These are phyloP conservation scores for Bombylius discolor DNA, from an alignment of 2,888 invertebrate genomes.

Conservation along the genomic window DNA sequence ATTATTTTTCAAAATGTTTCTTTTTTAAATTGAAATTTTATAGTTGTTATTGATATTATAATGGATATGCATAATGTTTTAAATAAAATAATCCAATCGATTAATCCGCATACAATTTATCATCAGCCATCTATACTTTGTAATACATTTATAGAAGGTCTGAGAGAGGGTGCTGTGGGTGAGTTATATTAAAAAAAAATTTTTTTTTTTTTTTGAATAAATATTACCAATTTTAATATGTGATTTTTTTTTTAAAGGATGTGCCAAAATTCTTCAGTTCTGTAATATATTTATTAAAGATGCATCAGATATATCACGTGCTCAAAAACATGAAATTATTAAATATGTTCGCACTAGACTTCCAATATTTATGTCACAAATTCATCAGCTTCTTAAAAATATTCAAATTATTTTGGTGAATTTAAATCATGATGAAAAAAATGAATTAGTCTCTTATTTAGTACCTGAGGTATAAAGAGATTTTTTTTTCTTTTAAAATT, in stretches of 20 bases:
- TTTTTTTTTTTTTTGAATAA: neutral
- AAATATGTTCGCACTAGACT: slow-evolving; percentile 51
- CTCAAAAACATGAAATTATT: slow-evolving; percentile 53
- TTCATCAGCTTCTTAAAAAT: slow-evolving; percentile 46
- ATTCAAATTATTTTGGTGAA: slow-evolving; percentile 45
- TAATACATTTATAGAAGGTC: slow-evolving; percentile 47
- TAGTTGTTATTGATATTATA: slow-evolving; percentile 49
- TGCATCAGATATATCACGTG: slow-evolving; percentile 45
- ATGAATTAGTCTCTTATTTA: slow-evolving; percentile 49
- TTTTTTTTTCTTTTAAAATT: too few relatives aligned
- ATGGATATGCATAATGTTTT: slow-evolving; percentile 51
- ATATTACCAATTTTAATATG: neutral
- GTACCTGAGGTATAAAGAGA: slow-evolving; percentile 46
- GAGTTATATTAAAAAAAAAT: slow-evolving; percentile 14
- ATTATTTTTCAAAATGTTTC: neutral
- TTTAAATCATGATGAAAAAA: slow-evolving; percentile 43
- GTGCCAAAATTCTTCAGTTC: slow-evolving; percentile 43
- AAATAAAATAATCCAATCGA: slow-evolving; percentile 46
- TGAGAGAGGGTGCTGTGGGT: slow-evolving; percentile 49
- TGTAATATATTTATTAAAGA: slow-evolving; percentile 53
- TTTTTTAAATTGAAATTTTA: slow-evolving; percentile 15
- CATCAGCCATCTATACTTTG: slow-evolving; percentile 47
- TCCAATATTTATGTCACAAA: slow-evolving; percentile 50
- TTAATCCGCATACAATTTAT: slow-evolving; percentile 37
- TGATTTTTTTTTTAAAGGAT: slow-evolving; percentile 26